Evolutionary conservation across 2,888 invertebrate genomes (phyloP).

Genomic region (Leptogaster cylindrica): DNA sequence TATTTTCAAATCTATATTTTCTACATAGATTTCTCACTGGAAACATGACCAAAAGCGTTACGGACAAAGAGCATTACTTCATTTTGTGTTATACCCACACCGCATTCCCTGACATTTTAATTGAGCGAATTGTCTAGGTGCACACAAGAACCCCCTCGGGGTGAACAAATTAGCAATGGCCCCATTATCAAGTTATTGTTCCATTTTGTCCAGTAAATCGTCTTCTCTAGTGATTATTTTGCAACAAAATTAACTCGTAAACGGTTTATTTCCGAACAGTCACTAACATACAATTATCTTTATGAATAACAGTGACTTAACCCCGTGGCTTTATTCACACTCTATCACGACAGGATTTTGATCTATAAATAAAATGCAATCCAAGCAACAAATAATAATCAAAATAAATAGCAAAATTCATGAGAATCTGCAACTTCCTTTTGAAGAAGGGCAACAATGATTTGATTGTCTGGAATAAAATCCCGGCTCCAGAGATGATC

Average conservation of each 20-base stretch:
- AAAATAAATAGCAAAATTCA: constrained; percentile 2
- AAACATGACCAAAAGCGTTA: too few species aligned
- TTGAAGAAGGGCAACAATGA: constrained; percentile 18
- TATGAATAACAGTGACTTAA: constrained; percentile 15
- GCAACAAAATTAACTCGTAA: neutral
- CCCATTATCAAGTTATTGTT: neutral
- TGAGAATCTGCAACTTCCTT: constrained; percentile 27
- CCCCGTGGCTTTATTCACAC: constrained; percentile 1
- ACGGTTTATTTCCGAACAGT: neutral
- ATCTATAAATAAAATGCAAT: constrained; percentile 30
- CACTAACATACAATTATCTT: neutral
- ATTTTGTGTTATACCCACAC: too few species aligned
- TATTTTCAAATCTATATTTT: too few species aligned
- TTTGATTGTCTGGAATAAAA: constrained; percentile 13
- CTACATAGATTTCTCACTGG: too few species aligned
- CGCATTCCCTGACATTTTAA: constrained; percentile 8
- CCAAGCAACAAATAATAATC: too few species aligned
- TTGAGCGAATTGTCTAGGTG: constrained; percentile 1
- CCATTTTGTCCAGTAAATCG: neutral
- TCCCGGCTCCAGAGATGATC: constrained; percentile 13
- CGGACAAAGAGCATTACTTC: too few species aligned
- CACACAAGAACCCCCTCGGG: neutral
- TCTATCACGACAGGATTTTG: constrained; percentile 1
- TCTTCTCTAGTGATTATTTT: neutral
- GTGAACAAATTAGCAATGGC: neutral